A percentile compares a stretch with the other conserved stretches of the same genome.
Conservation (phyloP, 2,888 invertebrate species). For the Maniola hyperantus region DNA sequence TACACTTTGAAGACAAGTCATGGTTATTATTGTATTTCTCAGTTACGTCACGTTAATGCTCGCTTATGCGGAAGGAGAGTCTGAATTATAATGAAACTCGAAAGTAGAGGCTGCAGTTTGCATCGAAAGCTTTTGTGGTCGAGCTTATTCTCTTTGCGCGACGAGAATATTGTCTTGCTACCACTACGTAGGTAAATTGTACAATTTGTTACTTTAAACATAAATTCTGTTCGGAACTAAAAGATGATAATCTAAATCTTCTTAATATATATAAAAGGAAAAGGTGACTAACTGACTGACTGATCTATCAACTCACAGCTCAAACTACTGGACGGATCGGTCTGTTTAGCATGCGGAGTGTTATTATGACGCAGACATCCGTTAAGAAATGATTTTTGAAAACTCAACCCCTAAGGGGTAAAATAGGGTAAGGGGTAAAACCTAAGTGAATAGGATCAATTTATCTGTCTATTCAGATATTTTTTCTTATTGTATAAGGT, state of each 20-base stretch:
- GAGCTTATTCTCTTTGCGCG: conserved; percentile 22
- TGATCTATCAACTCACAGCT: not conserved
- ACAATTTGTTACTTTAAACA: conserved; percentile 16
- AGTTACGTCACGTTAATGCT: conserved; percentile 28
- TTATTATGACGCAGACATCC: too few species aligned
- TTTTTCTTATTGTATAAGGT: conserved; percentile 1
- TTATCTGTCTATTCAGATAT: not conserved
- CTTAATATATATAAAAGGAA: too few species aligned
- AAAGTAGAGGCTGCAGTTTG: conserved; percentile 34
- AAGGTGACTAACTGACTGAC: too few species aligned
- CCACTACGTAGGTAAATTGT: conserved; percentile 11
- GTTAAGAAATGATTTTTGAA: too few species aligned
- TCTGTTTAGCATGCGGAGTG: too few species aligned
- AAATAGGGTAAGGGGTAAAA: not conserved
- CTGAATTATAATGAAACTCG: conserved; percentile 37
- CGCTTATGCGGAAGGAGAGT: conserved; percentile 25
- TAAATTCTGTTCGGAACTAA: conserved; percentile 18
- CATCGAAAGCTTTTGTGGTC: conserved; percentile 33
- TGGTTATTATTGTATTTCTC: conserved; percentile 8
- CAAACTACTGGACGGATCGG: too few species aligned
- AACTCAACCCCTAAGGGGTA: too few species aligned
- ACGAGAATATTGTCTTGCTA: conserved; percentile 15
- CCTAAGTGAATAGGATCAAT: not conserved
- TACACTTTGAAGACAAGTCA: not conserved
- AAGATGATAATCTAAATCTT: not conserved